phyloP scores from a whole-genome alignment of 2,888 invertebrate species.

The Tetragnatha montana region DNA sequence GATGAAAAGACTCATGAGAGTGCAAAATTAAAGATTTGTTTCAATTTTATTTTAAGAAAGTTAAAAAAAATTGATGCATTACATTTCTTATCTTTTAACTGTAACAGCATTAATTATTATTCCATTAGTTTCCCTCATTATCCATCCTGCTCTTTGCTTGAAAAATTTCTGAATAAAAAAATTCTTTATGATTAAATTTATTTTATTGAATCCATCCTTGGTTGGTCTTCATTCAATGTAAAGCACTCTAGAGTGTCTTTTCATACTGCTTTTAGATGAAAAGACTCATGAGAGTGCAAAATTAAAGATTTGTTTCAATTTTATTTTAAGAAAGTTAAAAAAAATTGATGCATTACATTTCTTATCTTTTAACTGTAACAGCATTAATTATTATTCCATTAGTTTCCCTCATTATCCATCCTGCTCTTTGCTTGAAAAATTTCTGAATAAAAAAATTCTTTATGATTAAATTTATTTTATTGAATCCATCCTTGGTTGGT shows the following conservation, averaged over 20 bases:
- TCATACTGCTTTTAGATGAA: neutral
- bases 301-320: constrained; percentile 4
- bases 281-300: constrained; percentile 14
- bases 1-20: neutral
- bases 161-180: too few relatives aligned
- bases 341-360: neutral
- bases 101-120: neutral
- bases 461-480: neutral
- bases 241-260: constrained; percentile 33
- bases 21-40: constrained; percentile 11
- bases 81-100: neutral
- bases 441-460: too few relatives aligned
- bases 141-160: neutral
- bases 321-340: neutral
- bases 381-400: neutral
- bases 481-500: neutral
- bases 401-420: too few relatives aligned
- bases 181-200: neutral
- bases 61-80: neutral
- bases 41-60: neutral
- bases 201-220: neutral
- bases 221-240: neutral
- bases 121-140: too few relatives aligned
- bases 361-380: neutral
- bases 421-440: neutral